Conservation (phyloP, 1,140 invertebrate genomes). For the Lepidotrigona ventralis region DNA sequence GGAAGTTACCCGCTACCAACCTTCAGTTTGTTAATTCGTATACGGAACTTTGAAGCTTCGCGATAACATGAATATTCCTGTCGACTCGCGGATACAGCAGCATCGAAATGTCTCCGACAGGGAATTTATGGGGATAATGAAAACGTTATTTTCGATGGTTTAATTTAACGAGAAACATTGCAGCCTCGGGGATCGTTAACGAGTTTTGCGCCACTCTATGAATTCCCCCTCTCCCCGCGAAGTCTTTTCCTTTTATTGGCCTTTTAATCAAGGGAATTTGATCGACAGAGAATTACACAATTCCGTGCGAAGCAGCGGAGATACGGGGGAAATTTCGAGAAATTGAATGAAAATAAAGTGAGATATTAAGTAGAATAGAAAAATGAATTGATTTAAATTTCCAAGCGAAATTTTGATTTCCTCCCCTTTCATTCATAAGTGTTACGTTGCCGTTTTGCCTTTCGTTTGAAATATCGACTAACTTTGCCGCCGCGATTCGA, state of each 20-base stretch:
- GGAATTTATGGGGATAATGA: background rate
- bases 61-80: conserved; percentile 31
- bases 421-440: too few relatives aligned
- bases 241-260: too few relatives aligned
- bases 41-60: conserved; percentile 19
- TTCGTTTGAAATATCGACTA: background rate
- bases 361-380: background rate
- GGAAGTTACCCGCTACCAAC: conserved; percentile 19
- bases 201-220: background rate
- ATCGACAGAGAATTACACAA: background rate
- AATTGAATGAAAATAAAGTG: background rate
- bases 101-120: conserved; percentile 1
- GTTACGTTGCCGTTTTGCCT: background rate
- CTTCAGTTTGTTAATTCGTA: conserved; percentile 37
- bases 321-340: background rate
- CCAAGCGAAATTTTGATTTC: too few relatives aligned
- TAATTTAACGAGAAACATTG: background rate
- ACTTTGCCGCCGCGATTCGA: background rate
- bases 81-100: background rate
- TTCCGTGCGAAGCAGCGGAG: too few relatives aligned
- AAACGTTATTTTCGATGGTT: conserved; percentile 2
- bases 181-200: background rate
- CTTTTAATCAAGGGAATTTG: background rate
- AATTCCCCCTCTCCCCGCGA: too few relatives aligned
- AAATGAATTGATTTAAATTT: too few relatives aligned